These are phyloP conservation scores for Orthonyx spaldingii DNA, from an alignment of 2,113 vertebrate species.

Conservation along the genomic window DNA sequence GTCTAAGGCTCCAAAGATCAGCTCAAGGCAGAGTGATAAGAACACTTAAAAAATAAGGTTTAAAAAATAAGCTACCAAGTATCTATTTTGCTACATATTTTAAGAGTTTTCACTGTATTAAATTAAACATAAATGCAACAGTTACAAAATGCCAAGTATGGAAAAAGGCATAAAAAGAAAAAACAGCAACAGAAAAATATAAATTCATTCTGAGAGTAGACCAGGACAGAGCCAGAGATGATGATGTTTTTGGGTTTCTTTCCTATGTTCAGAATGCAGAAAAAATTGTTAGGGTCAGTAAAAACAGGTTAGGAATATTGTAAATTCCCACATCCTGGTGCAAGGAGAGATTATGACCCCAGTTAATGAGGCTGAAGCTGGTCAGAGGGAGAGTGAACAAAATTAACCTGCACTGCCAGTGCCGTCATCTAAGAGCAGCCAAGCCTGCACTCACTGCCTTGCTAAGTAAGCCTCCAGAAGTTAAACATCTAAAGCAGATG, in stretches of 20 bases:
- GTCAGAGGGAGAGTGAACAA: background rate
- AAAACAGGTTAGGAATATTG: background rate
- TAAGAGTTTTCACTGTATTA: background rate
- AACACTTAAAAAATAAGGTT: background rate
- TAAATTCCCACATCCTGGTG: background rate
- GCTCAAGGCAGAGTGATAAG: slow-evolving; percentile 17
- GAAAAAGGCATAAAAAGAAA: background rate
- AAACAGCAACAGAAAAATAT: background rate
- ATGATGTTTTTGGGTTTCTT: background rate
- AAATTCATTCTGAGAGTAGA: background rate
- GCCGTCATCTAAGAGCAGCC: background rate
- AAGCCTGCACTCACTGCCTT: background rate
- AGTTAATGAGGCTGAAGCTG: background rate
- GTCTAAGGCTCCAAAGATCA: background rate
- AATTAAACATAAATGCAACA: slow-evolving; percentile 22
- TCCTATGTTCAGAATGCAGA: background rate
- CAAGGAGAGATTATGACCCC: background rate
- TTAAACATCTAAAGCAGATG: background rate
- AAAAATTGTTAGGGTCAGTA: background rate
- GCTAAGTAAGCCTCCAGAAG: background rate
- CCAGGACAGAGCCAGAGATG: background rate
- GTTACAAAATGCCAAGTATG: background rate
- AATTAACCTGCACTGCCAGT: background rate
- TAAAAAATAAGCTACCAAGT: background rate
- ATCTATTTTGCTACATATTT: slow-evolving; percentile 22